Percentiles rank a stretch among this genome's conserved stretches.
These are phyloP conservation scores for Sarcophilus harrisii DNA, from an alignment of 2,797 vertebrate genomes.

Conservation along the genomic window DNA sequence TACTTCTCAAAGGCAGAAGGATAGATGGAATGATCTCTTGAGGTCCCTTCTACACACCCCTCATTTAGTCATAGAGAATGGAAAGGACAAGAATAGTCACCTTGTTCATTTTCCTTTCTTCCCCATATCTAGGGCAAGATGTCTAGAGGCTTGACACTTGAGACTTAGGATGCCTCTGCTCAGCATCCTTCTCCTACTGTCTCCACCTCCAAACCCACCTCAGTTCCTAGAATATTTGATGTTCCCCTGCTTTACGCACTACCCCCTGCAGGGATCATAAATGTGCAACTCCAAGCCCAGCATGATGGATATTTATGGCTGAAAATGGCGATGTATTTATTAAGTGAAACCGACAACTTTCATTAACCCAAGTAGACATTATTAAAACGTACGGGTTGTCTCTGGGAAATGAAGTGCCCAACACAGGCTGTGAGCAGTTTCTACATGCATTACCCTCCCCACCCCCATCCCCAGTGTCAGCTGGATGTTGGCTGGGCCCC, in stretches of 20 bases:
- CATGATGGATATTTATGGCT: slow-evolving; percentile 57
- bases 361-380: slow-evolving; percentile 78
- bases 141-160: background rate
- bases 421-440: background rate
- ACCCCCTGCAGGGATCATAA: background rate
- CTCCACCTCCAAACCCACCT: background rate
- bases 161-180: background rate
- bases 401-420: slow-evolving; percentile 62
- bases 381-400: slow-evolving; percentile 70
- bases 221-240: background rate
- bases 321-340: slow-evolving; percentile 66
- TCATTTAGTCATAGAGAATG: background rate
- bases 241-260: background rate
- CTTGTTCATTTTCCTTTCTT: background rate
- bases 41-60: background rate
- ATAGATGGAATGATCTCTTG: background rate
- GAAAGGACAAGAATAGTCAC: accelerated
- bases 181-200: accelerated
- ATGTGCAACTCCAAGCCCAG: slow-evolving; percentile 28
- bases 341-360: slow-evolving; percentile 80
- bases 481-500: slow-evolving; percentile 12
- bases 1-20: background rate
- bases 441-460: background rate
- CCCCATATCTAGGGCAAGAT: background rate
- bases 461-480: background rate